Evolutionary conservation across 2,113 vertebrate species (phyloP).

Genomic region (Neolamprologus kungweensis): DNA sequence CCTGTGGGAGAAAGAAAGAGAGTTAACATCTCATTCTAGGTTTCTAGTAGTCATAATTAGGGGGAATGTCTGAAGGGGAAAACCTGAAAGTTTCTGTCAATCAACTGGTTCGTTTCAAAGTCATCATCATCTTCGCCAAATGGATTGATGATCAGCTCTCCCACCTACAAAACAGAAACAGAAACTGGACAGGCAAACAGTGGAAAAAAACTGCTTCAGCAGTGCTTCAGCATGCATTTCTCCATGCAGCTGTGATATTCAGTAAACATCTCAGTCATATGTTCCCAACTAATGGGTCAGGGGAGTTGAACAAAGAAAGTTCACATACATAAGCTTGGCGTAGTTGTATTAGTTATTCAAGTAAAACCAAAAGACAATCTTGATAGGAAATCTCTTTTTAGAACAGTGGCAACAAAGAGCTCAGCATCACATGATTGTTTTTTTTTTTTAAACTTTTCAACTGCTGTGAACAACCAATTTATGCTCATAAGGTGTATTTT

Average conservation of each 20-base stretch:
- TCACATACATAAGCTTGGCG: not conserved
- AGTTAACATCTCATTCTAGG: not conserved
- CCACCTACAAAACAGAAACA: conserved; percentile 68
- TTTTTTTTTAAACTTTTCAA: not conserved
- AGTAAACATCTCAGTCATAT: not conserved
- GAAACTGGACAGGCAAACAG: not conserved
- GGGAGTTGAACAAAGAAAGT: not conserved
- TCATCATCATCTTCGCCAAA: conserved; percentile 88
- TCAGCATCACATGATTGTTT: accelerated
- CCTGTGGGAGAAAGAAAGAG: conserved; percentile 47
- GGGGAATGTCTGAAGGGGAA: not conserved
- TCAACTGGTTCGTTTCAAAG: conserved; percentile 90
- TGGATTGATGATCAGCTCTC: conserved; percentile 86
- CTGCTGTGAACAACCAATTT: not conserved
- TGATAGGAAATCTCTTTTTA: not conserved
- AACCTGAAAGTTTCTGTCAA: conserved; percentile 86
- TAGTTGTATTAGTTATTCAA: accelerated
- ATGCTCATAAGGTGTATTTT: not conserved
- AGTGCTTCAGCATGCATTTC: not conserved
- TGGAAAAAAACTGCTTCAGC: not conserved
- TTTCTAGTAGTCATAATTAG: not conserved
- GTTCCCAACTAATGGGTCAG: not conserved
- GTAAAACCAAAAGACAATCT: not conserved
- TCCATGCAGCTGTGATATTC: accelerated
- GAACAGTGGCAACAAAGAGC: accelerated